Evolutionary conservation across 2,888 invertebrate species (phyloP), one percentile per base, ranked within the genome.

Genomic region (Lasius fuliginosus): DNA sequence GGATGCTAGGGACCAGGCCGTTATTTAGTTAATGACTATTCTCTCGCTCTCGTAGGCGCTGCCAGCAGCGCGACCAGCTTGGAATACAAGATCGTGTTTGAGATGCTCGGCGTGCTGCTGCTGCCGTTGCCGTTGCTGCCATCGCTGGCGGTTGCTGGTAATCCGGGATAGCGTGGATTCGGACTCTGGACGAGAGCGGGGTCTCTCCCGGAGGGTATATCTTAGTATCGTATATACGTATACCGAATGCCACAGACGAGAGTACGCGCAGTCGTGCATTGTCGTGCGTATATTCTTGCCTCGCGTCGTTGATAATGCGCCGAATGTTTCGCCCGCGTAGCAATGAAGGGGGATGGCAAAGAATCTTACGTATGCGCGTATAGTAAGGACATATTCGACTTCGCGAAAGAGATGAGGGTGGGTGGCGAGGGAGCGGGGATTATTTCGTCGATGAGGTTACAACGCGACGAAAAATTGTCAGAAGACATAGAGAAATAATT

Each of bases 11-110:
- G 91, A 92, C 92, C 92, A 89, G 92, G 93, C 93, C 93, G 94
- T 94, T 94, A 94, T 94, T 94, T 94, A 94, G 94, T 94, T 94
- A 94, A 94, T 94, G 94, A 94, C 94, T 94, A 94, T 94, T 94
- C 94, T 94, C 94, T 94, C 93, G 93, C 91, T 91, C 91, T 91
- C 89, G 90, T 91, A 92, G 91, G 91, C 91, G 90, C 89, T 91
- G 92, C 91, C 92, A 92, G 92, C 87, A 85, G 91, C 90, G 91
- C 91, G 89, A 88, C 90, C 91, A 89, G 89, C 90, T 90, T 91
- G 92, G 94, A 94, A 94, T 94, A 94, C 94, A 93, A 94, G 94
- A 94, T 94, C 94, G 94, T 94, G 94, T 94, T 94, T 93, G 93
- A 94, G 94, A 94, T 94, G 94, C 92, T 93, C 91, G 90, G 91